Evolutionary conservation across 2,797 vertebrate species (phyloP).

Genomic region (Heteromormyrus szaboi): DNA sequence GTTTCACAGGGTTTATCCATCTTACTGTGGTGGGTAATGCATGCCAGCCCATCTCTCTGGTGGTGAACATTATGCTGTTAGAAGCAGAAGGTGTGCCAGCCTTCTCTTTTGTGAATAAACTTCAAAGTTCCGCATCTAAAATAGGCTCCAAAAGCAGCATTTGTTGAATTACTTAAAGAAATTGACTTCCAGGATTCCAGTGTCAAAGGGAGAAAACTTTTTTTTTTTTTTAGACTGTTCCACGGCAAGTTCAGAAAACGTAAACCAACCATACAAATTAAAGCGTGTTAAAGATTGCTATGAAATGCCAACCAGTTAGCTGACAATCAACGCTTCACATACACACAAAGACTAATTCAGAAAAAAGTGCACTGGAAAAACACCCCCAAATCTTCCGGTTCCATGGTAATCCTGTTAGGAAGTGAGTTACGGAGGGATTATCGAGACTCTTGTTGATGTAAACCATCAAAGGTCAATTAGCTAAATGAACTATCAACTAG

Average conservation of each 20-base stretch:
- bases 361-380: not conserved
- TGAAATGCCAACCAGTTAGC: not conserved
- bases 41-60: not conserved
- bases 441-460: not conserved
- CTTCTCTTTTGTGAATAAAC: not conserved
- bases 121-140: not conserved
- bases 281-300: not conserved
- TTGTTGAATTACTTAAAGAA: not conserved
- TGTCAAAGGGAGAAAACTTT: not conserved
- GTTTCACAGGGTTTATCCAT: not conserved
- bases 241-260: not conserved
- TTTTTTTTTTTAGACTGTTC: not conserved
- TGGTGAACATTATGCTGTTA: not conserved
- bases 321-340: not conserved
- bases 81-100: not conserved
- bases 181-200: not conserved
- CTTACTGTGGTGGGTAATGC: not conserved
- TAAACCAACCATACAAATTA: not conserved
- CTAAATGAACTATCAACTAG: not conserved
- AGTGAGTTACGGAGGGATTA: not conserved
- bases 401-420: not conserved
- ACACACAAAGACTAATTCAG: not conserved
- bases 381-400: not conserved
- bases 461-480: slow-evolving; percentile 20
- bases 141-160: not conserved